Evolutionary conservation across 2,888 invertebrate species (phyloP).

Genomic region (Rhamnusium bicolor): DNA sequence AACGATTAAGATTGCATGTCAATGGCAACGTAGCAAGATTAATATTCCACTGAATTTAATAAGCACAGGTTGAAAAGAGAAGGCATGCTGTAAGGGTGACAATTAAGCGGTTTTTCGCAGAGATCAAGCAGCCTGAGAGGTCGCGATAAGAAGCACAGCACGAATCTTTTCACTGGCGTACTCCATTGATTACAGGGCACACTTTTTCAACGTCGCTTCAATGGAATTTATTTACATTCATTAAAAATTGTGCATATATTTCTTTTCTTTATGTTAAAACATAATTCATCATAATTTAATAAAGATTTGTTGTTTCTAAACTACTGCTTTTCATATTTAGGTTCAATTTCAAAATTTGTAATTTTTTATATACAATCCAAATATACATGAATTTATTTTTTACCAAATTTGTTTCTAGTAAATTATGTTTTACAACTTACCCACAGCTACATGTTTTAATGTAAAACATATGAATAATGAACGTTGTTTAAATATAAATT

Average conservation of each 20-base stretch:
- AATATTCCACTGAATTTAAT: conserved; percentile 23
- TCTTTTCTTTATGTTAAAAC: background rate
- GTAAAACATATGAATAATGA: too few relatives aligned
- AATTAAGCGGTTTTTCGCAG: conserved; percentile 26
- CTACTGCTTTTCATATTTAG: too few relatives aligned
- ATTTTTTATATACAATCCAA: too few relatives aligned
- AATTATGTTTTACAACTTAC: too few relatives aligned
- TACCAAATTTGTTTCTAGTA: too few relatives aligned
- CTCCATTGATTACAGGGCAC: background rate
- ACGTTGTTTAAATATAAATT: too few relatives aligned
- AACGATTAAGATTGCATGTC: conserved; percentile 13
- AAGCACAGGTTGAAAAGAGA: conserved; percentile 11
- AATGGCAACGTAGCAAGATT: conserved; percentile 10
- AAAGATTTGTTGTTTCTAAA: too few relatives aligned
- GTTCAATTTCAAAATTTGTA: too few relatives aligned
- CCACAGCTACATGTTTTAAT: too few relatives aligned
- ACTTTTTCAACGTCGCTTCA: background rate
- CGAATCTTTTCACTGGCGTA: background rate
- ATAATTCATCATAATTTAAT: too few relatives aligned
- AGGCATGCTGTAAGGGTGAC: background rate
- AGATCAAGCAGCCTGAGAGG: conserved; percentile 19
- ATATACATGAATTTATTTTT: too few relatives aligned
- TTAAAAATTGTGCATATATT: background rate
- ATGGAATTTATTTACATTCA: background rate
- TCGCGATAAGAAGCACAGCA: conserved; percentile 11